These are phyloP conservation scores for Serranus cabrilla DNA, from an alignment of 2,797 vertebrate genomes.

Conservation along the genomic window DNA sequence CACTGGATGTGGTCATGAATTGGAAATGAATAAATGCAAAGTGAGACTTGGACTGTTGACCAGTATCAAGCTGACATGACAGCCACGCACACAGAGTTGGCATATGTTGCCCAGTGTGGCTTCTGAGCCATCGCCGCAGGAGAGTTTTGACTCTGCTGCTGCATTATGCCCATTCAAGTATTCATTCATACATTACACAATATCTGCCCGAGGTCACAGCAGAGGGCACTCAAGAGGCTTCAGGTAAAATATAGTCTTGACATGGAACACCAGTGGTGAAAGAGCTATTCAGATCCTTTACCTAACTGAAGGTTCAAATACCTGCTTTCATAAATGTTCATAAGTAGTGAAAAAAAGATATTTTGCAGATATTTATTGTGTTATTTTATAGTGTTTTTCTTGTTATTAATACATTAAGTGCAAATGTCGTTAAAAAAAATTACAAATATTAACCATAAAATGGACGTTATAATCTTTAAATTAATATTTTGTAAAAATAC, in stretches of 20 bases:
- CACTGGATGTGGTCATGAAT: conserved; percentile 62
- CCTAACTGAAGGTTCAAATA: no score
- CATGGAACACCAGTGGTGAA: background rate
- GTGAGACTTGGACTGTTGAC: conserved; percentile 68
- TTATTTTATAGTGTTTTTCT: no score
- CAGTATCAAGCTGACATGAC: conserved; percentile 74
- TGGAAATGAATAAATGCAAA: conserved; percentile 72
- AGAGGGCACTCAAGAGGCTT: background rate
- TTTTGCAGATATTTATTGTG: no score
- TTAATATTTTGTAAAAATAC: no score
- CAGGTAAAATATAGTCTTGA: background rate
- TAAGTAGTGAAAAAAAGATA: no score
- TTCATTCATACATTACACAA: conserved; percentile 36
- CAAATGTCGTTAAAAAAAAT: no score
- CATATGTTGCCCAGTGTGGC: conserved; percentile 75
- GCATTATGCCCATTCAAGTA: conserved; percentile 22
- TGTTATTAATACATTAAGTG: no score
- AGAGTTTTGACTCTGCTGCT: conserved; percentile 38
- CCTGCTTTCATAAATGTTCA: no score
- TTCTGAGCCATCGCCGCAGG: conserved; percentile 57
- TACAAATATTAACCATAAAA: no score
- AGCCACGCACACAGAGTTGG: conserved; percentile 65
- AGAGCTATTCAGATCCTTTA: background rate
- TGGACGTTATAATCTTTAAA: no score
- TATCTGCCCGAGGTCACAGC: conserved; percentile 17